Evolutionary conservation across 1,140 invertebrate species (phyloP).

Genomic region (Pantala flavescens): DNA sequence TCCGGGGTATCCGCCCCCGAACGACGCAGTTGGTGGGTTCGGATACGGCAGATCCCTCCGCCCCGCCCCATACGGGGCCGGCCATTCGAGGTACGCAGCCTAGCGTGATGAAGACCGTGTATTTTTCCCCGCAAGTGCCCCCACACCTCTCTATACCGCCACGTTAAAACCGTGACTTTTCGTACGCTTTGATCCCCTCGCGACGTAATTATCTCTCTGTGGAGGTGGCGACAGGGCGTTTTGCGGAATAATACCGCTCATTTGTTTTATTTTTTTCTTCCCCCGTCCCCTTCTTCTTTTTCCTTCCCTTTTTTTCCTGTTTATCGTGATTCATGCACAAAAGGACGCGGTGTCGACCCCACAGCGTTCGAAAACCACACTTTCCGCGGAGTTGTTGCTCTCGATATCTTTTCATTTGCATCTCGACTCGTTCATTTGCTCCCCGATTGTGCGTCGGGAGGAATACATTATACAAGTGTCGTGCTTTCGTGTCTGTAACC

Average conservation of each 20-base stretch:
- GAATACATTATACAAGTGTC: no score
- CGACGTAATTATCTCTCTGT: neutral
- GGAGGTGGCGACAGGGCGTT: neutral
- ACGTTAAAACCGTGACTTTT: neutral
- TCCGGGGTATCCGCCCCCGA: neutral
- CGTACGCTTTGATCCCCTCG: neutral
- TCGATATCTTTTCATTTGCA: no score
- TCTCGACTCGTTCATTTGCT: no score
- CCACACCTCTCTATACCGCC: neutral
- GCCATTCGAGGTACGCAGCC: neutral
- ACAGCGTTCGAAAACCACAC: no score
- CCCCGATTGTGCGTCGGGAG: no score
- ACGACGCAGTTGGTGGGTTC: neutral
- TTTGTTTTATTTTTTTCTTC: neutral
- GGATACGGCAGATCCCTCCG: neutral
- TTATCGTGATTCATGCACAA: no score
- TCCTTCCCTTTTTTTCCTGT: neutral
- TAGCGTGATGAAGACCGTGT: neutral
- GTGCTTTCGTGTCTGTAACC: no score
- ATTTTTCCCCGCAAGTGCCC: neutral
- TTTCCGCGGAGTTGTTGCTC: no score
- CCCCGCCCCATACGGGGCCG: neutral
- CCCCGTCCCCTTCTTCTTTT: neutral
- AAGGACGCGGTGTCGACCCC: no score
- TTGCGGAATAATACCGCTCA: neutral